These are phyloP conservation scores for Bolborhynchus lineola DNA, from an alignment of 2,113 vertebrate genomes.

Conservation along the genomic window DNA sequence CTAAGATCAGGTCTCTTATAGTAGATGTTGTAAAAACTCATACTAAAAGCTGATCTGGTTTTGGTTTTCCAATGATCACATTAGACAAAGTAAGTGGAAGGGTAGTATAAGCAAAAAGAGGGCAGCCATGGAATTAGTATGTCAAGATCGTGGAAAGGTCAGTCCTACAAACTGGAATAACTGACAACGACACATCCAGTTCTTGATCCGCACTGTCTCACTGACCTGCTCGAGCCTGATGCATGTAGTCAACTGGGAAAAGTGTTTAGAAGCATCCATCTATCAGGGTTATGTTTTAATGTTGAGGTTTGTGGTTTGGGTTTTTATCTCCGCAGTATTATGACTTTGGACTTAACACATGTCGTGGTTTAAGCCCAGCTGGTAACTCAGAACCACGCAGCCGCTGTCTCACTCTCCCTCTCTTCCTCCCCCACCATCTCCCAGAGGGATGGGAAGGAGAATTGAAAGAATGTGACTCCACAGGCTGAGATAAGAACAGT, in stretches of 20 bases:
- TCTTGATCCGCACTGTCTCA: not conserved
- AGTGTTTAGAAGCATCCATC: not conserved
- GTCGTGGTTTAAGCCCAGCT: no score
- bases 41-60: not conserved
- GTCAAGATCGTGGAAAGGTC: not conserved
- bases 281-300: not conserved
- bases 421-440: no score
- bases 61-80: not conserved
- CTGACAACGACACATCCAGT: accelerated
- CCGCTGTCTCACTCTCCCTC: no score
- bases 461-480: no score
- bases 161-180: not conserved
- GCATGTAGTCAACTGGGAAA: not conserved
- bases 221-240: not conserved
- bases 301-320: not conserved
- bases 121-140: not conserved
- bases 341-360: not conserved
- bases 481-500: no score
- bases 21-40: not conserved
- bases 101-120: not conserved
- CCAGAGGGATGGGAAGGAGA: no score
- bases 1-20: not conserved
- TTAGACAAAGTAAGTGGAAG: not conserved
- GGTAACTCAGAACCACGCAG: no score
- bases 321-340: not conserved